Conservation (phyloP, 2,113 vertebrate species). For the Tragelaphus imberbis region DNA sequence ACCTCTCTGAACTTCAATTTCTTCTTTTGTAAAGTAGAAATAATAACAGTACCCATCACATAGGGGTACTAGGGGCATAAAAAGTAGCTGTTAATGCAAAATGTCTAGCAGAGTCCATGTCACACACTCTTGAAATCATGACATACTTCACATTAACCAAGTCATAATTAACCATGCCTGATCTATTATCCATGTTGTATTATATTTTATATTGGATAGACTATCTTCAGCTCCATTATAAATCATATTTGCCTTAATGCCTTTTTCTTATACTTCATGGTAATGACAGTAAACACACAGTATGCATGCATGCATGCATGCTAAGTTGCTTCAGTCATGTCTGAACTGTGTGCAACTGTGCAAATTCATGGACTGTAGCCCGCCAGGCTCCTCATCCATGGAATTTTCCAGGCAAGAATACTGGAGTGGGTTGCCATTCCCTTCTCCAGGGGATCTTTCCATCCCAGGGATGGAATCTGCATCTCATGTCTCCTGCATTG, state of each 20-base stretch:
- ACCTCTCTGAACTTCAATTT: not conserved
- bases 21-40: not conserved
- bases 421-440: not conserved
- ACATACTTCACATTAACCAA: not conserved
- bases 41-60: not conserved
- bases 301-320: not conserved
- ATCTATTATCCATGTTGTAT: not conserved
- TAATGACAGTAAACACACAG: not conserved
- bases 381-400: not conserved
- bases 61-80: not conserved
- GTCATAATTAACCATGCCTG: not conserved
- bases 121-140: not conserved
- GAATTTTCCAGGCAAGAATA: not conserved
- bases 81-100: conserved; percentile 16
- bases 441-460: not conserved
- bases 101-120: not conserved
- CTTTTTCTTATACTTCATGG: not conserved
- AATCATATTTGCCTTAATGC: not conserved
- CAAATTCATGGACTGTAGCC: not conserved
- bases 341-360: not conserved
- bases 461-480: not conserved
- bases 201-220: not conserved
- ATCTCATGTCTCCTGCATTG: not conserved
- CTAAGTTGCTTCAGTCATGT: not conserved
- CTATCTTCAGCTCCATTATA: not conserved